These are phyloP conservation scores for Lochmaea capreae DNA, from an alignment of 2,888 invertebrate species.

Conservation along the genomic window DNA sequence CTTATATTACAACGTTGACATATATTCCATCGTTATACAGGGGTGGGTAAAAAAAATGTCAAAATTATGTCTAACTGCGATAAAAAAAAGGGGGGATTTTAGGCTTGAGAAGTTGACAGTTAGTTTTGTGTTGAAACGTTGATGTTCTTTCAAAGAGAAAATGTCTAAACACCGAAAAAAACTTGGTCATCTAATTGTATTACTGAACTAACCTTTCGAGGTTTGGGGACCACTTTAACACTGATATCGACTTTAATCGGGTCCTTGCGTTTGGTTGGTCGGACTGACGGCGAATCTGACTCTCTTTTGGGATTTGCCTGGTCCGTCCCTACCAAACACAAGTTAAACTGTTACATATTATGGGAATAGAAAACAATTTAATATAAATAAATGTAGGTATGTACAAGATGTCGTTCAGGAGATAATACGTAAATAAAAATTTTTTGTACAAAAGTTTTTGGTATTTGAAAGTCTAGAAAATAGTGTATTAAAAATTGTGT, in stretches of 20 bases:
- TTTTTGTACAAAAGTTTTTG: no score
- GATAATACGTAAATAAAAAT: not conserved
- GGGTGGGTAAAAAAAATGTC: no score
- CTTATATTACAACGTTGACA: not conserved
- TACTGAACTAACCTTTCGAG: slow-evolving; percentile 64
- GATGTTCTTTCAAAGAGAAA: no score
- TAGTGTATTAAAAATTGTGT: no score
- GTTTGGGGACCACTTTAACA: slow-evolving; percentile 79
- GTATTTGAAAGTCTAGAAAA: no score
- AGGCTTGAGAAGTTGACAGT: no score
- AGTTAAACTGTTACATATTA: slow-evolving; percentile 50
- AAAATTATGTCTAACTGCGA: no score
- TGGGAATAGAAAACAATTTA: not conserved
- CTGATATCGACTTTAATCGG: slow-evolving; percentile 84
- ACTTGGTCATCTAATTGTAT: not conserved
- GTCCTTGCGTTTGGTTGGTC: slow-evolving; percentile 70
- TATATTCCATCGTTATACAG: no score
- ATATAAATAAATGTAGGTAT: no score
- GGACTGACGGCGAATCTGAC: slow-evolving; percentile 65
- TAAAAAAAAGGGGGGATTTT: no score
- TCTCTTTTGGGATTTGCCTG: slow-evolving; percentile 62
- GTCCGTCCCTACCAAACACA: slow-evolving; percentile 65
- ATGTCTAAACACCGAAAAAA: no score
- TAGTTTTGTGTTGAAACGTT: no score
- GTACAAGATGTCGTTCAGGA: not conserved